A percentile compares a stretch with the other conserved stretches of the same genome.
Evolutionary conservation across 2,797 vertebrate species (phyloP).

Genomic region (Semaprochilodus insignis): DNA sequence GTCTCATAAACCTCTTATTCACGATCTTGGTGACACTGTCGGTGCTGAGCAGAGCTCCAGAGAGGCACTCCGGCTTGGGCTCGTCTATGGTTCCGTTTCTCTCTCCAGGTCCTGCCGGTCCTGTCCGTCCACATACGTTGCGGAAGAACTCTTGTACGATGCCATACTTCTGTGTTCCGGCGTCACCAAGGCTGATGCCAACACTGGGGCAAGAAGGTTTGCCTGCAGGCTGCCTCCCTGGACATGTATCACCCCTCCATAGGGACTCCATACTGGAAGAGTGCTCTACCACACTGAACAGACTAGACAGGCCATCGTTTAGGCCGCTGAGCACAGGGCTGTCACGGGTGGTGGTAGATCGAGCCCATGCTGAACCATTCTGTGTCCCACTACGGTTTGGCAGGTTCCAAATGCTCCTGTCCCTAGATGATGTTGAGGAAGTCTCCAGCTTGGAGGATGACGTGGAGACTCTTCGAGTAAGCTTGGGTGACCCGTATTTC

Average conservation of each 20-base stretch:
- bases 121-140: slow-evolving; percentile 82
- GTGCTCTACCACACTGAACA: slow-evolving; percentile 97
- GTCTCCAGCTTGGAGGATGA: slow-evolving; percentile 91
- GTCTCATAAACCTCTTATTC: slow-evolving; percentile 91
- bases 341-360: slow-evolving; percentile 97
- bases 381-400: slow-evolving; percentile 85
- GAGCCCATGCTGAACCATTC: slow-evolving; percentile 96
- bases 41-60: slow-evolving; percentile 66
- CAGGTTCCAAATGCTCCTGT: slow-evolving; percentile 94
- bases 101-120: slow-evolving; percentile 40
- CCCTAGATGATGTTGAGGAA: slow-evolving; percentile 80
- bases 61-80: slow-evolving; percentile 78
- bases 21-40: slow-evolving; percentile 87
- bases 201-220: slow-evolving; percentile 68
- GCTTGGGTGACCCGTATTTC: slow-evolving; percentile 95
- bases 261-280: slow-evolving; percentile 91
- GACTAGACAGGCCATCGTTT: slow-evolving; percentile 94
- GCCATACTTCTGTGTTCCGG: slow-evolving; percentile 84
- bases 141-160: slow-evolving; percentile 94
- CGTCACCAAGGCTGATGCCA: slow-evolving; percentile 69
- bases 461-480: slow-evolving; percentile 86
- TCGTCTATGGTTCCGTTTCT: slow-evolving; percentile 71
- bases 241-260: slow-evolving; percentile 85
- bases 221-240: slow-evolving; percentile 74
- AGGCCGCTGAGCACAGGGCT: slow-evolving; percentile 94